These are phyloP conservation scores for Bombylius major DNA, from an alignment of 2,888 invertebrate species.

Conservation along the genomic window DNA sequence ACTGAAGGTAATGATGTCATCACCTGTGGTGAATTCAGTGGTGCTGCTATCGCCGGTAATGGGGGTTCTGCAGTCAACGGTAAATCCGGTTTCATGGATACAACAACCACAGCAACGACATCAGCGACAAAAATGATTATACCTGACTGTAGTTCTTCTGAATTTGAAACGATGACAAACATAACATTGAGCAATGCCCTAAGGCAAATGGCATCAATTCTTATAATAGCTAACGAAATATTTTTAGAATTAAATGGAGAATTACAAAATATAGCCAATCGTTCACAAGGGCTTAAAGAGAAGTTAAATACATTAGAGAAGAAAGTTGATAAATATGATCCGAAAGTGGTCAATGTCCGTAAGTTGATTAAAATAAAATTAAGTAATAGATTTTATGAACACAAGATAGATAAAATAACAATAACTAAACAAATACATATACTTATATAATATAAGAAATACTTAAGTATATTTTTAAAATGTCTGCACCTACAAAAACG, in stretches of 20 bases:
- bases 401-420: no score
- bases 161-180: slow-evolving; percentile 77
- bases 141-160: slow-evolving; percentile 47
- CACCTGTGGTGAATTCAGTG: neutral
- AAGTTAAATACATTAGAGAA: slow-evolving; percentile 59
- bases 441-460: no score
- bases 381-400: slow-evolving; percentile 12
- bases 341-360: slow-evolving; percentile 89
- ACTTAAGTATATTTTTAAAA: no score
- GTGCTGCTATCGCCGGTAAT: neutral
- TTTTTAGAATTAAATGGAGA: slow-evolving; percentile 69
- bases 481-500: no score
- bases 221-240: slow-evolving; percentile 72
- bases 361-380: slow-evolving; percentile 42
- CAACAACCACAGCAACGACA: neutral
- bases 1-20: slow-evolving; percentile 6
- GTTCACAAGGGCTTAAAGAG: slow-evolving; percentile 56
- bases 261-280: slow-evolving; percentile 57
- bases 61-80: neutral
- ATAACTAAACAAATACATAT: no score
- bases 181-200: slow-evolving; percentile 74
- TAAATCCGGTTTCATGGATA: neutral
- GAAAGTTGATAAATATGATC: slow-evolving; percentile 62
- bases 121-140: neutral
- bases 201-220: slow-evolving; percentile 72